Percentiles rank a stretch among this genome's conserved stretches.
phyloP scores from a whole-genome alignment of 2,113 vertebrate species.

The Osmerus mordax region DNA sequence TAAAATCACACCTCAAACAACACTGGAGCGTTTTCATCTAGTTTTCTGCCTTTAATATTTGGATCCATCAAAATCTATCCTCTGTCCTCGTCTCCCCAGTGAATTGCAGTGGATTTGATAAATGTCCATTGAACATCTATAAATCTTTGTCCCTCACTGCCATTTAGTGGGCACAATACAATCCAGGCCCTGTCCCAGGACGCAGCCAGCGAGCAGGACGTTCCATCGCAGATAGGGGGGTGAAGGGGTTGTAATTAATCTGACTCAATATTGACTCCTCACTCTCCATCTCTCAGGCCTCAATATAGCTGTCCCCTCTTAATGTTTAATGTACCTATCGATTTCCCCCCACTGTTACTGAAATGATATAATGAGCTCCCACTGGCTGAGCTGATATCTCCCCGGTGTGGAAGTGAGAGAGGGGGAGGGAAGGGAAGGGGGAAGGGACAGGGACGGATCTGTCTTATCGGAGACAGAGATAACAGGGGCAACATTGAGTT shows the following conservation, averaged over 20 bases:
- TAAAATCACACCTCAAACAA: too few species aligned
- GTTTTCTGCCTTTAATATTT: background rate
- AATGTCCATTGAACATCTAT: slow-evolving; percentile 52
- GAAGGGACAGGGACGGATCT: slow-evolving; percentile 7
- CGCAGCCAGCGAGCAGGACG: slow-evolving; percentile 47
- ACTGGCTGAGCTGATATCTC: slow-evolving; percentile 34
- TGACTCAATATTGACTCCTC: slow-evolving; percentile 68
- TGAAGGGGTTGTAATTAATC: slow-evolving; percentile 68
- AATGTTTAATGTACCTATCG: slow-evolving; percentile 74
- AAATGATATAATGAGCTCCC: slow-evolving; percentile 68
- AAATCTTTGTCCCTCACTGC: slow-evolving; percentile 51
- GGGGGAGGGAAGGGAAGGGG: background rate
- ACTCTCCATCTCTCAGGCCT: slow-evolving; percentile 56
- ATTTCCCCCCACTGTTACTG: slow-evolving; percentile 60
- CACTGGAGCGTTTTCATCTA: too few species aligned
- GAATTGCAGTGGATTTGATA: slow-evolving; percentile 59
- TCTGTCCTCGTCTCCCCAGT: slow-evolving; percentile 27
- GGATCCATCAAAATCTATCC: background rate
- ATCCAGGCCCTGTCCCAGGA: slow-evolving; percentile 52
- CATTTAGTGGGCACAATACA: slow-evolving; percentile 43
- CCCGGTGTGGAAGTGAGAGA: slow-evolving; percentile 14
- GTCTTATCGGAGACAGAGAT: slow-evolving; percentile 49
- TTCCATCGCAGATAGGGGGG: slow-evolving; percentile 37
- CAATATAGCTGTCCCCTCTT: slow-evolving; percentile 70
- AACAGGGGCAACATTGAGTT: slow-evolving; percentile 34